Base-by-base conservation (phyloP, 2,888 invertebrate genomes). In the Hypselothyrea guttata region DNA sequence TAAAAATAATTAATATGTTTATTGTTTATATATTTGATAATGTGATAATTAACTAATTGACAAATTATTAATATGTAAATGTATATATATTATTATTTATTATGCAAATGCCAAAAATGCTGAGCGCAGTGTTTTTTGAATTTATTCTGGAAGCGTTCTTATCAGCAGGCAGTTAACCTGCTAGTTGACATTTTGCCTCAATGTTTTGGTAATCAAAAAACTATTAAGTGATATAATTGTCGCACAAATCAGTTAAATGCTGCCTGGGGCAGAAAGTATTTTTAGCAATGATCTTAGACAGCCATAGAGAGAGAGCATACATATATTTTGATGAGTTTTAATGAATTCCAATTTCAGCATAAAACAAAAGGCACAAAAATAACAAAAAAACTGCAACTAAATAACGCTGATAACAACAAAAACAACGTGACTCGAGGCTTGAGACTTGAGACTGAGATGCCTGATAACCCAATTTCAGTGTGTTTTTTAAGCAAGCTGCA, bases 391-490 rank as follows among this genome's bases (percentile, higher is more conserved):
- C 62, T 72, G 67, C 58, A 63, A 61, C 62, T 59, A 46, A 18
- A 56, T 37, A 37, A 15, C 13, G 16, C 38, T 38, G 38, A 38
- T 38, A 38, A 38, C 38, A 38, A 38, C 16, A 18, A 18, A 7
- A 38, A 44, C 45, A 16, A 38, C 35, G 44, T 47, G 46, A 7
- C 49, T 49, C 58, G 49, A 59, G n/a, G n/a, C n/a, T n/a, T n/a
- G n/a, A n/a, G n/a, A 40, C n/a, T 48, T 41, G 59, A 53, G 34
- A 30, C 72, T 16, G 45, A 67, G 76, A 77, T 79, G 83, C 65
- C 69, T 79, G 78, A 85, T 79, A 79, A 85, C 78, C 78, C 75
- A 79, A 85, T 79, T 79, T 82, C 68, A 64, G 22, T 22, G 22
- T 4, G n/a, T n/a, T n/a, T n/a, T n/a, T n/a, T n/a, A n/a, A n/a